These are phyloP conservation scores for Caradrina clavipalpis DNA, from an alignment of 2,888 invertebrate species.

Conservation along the genomic window DNA sequence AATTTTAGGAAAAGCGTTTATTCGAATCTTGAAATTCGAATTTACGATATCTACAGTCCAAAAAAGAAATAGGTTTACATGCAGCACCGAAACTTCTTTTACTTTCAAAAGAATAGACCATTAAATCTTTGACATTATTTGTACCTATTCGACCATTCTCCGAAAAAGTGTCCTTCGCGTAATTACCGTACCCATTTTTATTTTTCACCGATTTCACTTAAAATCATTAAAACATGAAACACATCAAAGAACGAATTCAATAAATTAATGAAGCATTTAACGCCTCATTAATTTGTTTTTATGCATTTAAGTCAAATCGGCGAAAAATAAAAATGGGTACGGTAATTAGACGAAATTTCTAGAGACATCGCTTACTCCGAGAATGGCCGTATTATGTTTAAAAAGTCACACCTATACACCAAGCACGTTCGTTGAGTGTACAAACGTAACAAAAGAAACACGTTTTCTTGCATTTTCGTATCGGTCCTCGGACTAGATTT, in stretches of 20 bases:
- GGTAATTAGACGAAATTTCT: too few relatives aligned
- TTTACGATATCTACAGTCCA: background rate
- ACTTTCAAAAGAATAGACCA: background rate
- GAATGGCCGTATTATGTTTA: background rate
- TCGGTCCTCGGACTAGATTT: slow-evolving; percentile 53
- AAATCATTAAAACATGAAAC: too few relatives aligned
- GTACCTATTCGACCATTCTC: too few relatives aligned
- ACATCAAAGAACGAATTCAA: too few relatives aligned
- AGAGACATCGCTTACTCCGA: too few relatives aligned
- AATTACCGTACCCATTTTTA: too few relatives aligned
- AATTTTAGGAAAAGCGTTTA: background rate
- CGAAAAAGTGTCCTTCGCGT: too few relatives aligned
- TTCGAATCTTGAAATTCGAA: slow-evolving; percentile 22
- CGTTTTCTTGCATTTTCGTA: slow-evolving; percentile 21
- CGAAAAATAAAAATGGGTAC: too few relatives aligned
- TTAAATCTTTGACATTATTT: background rate
- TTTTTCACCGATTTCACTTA: too few relatives aligned
- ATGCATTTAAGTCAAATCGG: too few relatives aligned
- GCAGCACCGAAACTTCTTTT: background rate
- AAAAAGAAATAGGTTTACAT: background rate
- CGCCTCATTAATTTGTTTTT: too few relatives aligned
- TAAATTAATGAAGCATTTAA: too few relatives aligned
- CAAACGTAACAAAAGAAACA: background rate
- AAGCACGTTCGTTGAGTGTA: slow-evolving; percentile 20
- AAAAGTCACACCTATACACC: background rate